Conservation (phyloP, 1,140 invertebrate genomes). For the Microplitis mediator region DNA sequence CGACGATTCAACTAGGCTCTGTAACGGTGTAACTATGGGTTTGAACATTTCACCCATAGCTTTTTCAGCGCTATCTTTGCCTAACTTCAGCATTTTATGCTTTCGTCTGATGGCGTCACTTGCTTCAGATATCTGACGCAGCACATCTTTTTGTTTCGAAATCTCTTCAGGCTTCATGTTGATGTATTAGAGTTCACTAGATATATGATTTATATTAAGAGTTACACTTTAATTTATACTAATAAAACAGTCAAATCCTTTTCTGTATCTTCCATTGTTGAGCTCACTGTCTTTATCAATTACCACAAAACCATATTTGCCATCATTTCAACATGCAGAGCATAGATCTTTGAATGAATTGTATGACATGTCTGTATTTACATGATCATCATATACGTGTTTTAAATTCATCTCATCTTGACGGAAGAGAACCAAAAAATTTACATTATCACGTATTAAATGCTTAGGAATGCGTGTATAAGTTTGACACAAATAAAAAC, state of each 20-base stretch:
- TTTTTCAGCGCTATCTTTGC: conserved; percentile 8
- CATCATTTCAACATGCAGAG: neutral
- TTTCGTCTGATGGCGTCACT: conserved; percentile 32
- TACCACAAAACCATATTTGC: neutral
- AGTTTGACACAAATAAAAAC: no score
- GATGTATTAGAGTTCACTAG: neutral
- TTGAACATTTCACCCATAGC: conserved; percentile 19
- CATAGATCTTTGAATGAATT: conserved; percentile 2
- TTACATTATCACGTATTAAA: neutral
- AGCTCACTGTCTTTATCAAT: conserved; percentile 39
- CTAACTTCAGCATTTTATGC: conserved; percentile 27
- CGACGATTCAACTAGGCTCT: neutral
- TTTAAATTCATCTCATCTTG: conserved; percentile 19
- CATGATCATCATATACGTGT: neutral
- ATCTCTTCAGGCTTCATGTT: conserved; percentile 20
- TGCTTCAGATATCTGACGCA: conserved; percentile 26
- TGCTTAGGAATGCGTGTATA: conserved; percentile 8
- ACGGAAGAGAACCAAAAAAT: conserved; percentile 11
- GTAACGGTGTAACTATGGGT: conserved; percentile 1
- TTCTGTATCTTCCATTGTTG: neutral
- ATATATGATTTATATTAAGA: neutral
- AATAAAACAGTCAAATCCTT: conserved; percentile 23
- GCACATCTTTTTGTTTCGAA: conserved; percentile 13
- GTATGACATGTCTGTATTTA: conserved; percentile 10
- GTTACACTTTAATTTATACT: conserved; percentile 11